Conservation (phyloP, 2,797 vertebrate genomes). For the Psittacula echo region DNA sequence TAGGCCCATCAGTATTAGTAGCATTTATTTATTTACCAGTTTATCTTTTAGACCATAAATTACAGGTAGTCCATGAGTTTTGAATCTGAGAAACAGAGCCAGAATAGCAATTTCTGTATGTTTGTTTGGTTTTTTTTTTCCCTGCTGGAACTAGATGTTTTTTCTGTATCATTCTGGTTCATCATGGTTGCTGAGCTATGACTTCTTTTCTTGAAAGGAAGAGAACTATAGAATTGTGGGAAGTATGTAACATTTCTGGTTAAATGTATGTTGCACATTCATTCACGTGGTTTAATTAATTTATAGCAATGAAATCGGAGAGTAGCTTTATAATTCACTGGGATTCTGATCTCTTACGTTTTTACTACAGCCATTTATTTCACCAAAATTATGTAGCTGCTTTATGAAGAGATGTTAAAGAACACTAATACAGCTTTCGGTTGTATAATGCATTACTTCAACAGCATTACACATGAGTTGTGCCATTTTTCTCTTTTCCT, state of each 20-base stretch:
- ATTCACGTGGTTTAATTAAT: background rate
- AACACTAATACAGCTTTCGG: background rate
- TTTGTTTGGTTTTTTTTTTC: background rate
- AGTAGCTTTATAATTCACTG: background rate
- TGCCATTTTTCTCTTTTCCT: constrained; percentile 27
- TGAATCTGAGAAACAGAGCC: background rate
- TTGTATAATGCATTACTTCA: background rate
- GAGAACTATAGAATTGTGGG: background rate
- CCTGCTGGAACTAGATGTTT: background rate
- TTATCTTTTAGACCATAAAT: background rate
- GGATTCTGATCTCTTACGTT: background rate
- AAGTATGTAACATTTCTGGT: background rate
- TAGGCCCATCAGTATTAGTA: background rate
- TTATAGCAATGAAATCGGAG: background rate
- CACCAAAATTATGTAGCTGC: background rate
- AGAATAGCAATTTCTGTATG: background rate
- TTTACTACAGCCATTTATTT: background rate
- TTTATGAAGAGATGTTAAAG: background rate
- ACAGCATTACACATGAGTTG: background rate
- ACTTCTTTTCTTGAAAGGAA: background rate
- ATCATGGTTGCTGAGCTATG: background rate
- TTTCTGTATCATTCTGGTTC: background rate
- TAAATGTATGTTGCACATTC: background rate
- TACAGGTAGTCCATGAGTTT: background rate
- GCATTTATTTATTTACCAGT: background rate